Evolutionary conservation across 2,888 invertebrate species (phyloP).

Genomic region (Platyscelio sp.): DNA sequence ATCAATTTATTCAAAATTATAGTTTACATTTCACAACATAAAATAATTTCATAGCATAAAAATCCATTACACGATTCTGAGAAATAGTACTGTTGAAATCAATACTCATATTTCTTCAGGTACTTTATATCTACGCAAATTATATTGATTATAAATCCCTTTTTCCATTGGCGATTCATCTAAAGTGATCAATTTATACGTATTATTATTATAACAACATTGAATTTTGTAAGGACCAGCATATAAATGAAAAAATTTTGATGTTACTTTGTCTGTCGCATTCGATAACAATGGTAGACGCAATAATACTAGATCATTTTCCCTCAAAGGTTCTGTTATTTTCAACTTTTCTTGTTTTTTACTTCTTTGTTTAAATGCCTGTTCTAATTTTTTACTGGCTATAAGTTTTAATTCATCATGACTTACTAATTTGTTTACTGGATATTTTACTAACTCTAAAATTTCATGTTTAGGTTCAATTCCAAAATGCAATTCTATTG

Average conservation of each 20-base stretch:
- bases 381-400: background rate
- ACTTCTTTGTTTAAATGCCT: background rate
- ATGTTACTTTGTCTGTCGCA: background rate
- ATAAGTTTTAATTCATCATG: background rate
- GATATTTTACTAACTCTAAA: background rate
- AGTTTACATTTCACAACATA: no score
- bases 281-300: background rate
- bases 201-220: constrained; percentile 4
- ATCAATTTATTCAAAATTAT: no score
- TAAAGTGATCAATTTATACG: constrained; percentile 9
- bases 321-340: background rate
- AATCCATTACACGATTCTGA: no score
- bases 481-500: background rate
- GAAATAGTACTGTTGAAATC: no score
- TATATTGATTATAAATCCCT: constrained; percentile 9
- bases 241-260: constrained; percentile 29
- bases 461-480: background rate
- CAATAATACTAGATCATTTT: background rate
- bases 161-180: background rate
- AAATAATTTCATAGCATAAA: no score
- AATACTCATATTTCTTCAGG: no score
- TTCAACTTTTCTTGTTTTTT: background rate
- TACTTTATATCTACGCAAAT: background rate
- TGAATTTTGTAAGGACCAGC: constrained; percentile 15
- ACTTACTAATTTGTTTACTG: background rate